Evolutionary conservation across 1,140 invertebrate species (phyloP).

Genomic region (Sycophaga agraensis): DNA sequence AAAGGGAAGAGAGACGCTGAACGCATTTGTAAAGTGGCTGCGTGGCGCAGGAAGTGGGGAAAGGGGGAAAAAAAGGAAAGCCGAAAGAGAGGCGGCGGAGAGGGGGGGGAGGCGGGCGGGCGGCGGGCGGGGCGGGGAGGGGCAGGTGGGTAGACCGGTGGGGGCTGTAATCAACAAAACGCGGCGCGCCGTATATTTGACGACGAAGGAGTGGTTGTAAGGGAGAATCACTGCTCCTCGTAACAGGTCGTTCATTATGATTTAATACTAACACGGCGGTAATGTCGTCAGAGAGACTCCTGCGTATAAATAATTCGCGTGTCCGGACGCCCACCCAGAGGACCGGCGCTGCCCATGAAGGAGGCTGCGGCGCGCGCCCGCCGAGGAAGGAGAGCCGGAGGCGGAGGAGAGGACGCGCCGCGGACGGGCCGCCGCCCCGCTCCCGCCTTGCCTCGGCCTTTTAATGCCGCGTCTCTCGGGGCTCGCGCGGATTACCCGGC

Average conservation of each 20-base stretch:
- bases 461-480: conserved; percentile 58
- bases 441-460: conserved; percentile 32
- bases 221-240: conserved; percentile 41
- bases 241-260: conserved; percentile 59
- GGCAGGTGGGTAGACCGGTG: neutral
- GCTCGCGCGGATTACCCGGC: conserved; percentile 56
- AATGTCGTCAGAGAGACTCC: conserved; percentile 59
- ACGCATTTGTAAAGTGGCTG: conserved; percentile 27
- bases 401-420: conserved; percentile 21
- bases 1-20: neutral
- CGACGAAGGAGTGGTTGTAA: conserved; percentile 40
- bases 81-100: neutral
- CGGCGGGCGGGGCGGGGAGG: neutral
- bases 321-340: conserved; percentile 56
- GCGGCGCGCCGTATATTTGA: conserved; percentile 28
- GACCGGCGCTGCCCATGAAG: conserved; percentile 42
- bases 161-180: conserved; percentile 35
- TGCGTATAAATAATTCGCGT: conserved; percentile 59
- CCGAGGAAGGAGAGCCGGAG: conserved; percentile 12
- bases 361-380: conserved; percentile 30
- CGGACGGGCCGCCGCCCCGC: conserved; percentile 14
- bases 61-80: neutral
- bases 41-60: neutral
- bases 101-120: neutral
- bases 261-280: conserved; percentile 60